Evolutionary conservation across 2,113 vertebrate species (phyloP).

Genomic region (Pelecanoides urinatrix): DNA sequence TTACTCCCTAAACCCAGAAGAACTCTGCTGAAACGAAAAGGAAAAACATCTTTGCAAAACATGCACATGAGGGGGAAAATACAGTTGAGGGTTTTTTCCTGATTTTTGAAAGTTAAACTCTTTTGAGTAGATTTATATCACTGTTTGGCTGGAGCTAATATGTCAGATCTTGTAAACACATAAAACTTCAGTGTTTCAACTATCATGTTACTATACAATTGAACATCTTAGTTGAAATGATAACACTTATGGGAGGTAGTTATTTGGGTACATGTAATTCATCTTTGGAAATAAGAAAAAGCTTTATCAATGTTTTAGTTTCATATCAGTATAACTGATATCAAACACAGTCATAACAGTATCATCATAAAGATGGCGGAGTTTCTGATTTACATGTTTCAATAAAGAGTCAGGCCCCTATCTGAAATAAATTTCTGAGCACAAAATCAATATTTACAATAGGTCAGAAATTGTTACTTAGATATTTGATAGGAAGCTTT

Average conservation of each 20-base stretch:
- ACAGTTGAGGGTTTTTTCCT: accelerated
- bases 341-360: neutral
- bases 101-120: neutral
- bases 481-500: neutral
- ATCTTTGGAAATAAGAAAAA: neutral
- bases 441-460: neutral
- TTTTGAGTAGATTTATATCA: neutral
- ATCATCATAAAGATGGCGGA: neutral
- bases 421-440: neutral
- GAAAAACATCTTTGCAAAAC: neutral
- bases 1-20: neutral
- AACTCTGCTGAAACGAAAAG: neutral
- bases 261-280: neutral
- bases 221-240: neutral
- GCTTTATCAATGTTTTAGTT: neutral
- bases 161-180: neutral
- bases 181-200: neutral
- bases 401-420: neutral
- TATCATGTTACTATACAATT: neutral
- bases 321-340: neutral
- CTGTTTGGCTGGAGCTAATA: neutral
- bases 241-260: neutral
- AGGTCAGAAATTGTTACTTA: neutral
- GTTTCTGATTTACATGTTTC: neutral
- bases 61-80: neutral